Conservation (phyloP, 2,113 vertebrate species). For the Butastur rufipennis region DNA sequence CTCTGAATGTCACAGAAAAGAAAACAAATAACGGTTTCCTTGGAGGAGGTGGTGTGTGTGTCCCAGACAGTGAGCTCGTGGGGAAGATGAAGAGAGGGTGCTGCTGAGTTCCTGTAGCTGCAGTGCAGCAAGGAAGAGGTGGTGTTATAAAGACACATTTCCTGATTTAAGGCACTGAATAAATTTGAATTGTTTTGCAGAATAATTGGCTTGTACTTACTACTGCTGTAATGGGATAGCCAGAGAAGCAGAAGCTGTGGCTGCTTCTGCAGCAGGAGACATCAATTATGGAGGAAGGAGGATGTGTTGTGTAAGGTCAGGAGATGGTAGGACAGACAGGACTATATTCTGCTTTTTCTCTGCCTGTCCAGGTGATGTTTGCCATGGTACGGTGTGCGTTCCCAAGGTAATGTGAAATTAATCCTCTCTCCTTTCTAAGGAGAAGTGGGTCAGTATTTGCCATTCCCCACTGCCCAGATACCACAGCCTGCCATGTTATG, state of each 20-base stretch:
- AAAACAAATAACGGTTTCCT: not conserved
- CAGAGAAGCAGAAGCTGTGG: not conserved
- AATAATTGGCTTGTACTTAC: not conserved
- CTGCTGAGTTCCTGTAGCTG: not conserved
- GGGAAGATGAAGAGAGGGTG: not conserved
- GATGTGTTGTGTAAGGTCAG: not conserved
- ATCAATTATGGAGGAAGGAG: constrained; percentile 4
- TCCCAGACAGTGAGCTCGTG: not conserved
- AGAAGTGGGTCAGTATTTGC: not conserved
- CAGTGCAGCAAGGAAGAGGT: not conserved
- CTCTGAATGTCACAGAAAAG: not conserved
- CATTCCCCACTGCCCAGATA: not conserved
- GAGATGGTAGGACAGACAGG: not conserved
- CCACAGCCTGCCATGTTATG: not conserved
- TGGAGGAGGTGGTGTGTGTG: not conserved
- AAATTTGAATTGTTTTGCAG: not conserved
- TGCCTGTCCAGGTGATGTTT: not conserved
- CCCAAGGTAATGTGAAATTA: not conserved
- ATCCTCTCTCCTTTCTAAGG: not conserved
- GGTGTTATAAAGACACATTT: not conserved
- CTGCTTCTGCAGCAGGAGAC: not conserved
- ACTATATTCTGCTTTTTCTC: not conserved
- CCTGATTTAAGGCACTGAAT: not conserved
- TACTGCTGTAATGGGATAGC: not conserved
- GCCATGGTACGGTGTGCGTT: not conserved